Percentiles rank a stretch among this genome's conserved stretches.
Conservation (phyloP, 2,888 invertebrate genomes). For the Pseudococcus jackbeardsleyi region DNA sequence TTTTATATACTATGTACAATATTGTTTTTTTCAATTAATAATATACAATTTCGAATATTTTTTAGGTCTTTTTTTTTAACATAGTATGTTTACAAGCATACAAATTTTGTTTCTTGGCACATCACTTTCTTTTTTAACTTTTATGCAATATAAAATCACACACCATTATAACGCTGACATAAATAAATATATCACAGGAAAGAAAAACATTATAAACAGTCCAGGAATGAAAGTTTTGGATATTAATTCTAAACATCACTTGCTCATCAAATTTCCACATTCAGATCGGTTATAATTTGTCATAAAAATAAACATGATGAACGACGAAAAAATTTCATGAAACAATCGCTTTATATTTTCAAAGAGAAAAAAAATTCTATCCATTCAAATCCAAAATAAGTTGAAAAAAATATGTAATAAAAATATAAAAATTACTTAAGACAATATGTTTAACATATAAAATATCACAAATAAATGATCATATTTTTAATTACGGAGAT, state of each 20-base stretch:
- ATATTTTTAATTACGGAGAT: slow-evolving; percentile 51
- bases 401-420: slow-evolving; percentile 17
- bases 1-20: slow-evolving; percentile 35
- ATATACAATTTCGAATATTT: slow-evolving; percentile 1
- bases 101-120: slow-evolving; percentile 42
- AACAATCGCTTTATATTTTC: neutral
- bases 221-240: slow-evolving; percentile 64
- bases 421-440: slow-evolving; percentile 39
- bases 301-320: slow-evolving; percentile 36
- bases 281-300: slow-evolving; percentile 48
- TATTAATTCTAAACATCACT: slow-evolving; percentile 60
- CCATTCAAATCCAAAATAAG: neutral
- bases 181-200: slow-evolving; percentile 64
- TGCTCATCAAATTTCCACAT: slow-evolving; percentile 1
- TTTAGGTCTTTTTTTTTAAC: slow-evolving; percentile 36
- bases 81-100: slow-evolving; percentile 15
- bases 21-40: neutral
- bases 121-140: slow-evolving; percentile 38
- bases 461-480: slow-evolving; percentile 57
- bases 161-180: slow-evolving; percentile 38
- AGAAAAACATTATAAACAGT: slow-evolving; percentile 60
- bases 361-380: slow-evolving; percentile 12
- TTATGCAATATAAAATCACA: slow-evolving; percentile 31
- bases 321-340: neutral
- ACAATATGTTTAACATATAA: slow-evolving; percentile 42